These are phyloP conservation scores for Acanthosepion esculentum DNA, from an alignment of 2,888 invertebrate genomes.

Conservation along the genomic window DNA sequence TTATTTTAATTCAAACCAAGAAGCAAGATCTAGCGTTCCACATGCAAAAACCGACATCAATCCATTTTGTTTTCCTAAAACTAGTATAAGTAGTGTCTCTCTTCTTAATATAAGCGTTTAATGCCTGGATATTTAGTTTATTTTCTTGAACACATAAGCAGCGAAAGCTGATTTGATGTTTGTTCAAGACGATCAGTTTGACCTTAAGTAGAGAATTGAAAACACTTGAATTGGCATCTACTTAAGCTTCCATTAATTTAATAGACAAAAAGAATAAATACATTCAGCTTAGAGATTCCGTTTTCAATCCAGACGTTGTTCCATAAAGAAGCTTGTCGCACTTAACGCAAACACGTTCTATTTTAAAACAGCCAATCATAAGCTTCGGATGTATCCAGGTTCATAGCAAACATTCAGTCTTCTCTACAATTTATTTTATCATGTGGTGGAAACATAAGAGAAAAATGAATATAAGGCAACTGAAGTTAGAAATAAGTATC, in stretches of 20 bases:
- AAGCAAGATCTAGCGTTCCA: neutral
- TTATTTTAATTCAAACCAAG: neutral
- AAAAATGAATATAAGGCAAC: too few species aligned
- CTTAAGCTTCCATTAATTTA: neutral
- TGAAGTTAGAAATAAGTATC: too few species aligned
- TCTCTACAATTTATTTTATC: too few species aligned
- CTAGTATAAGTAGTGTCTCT: neutral
- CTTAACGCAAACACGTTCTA: too few species aligned
- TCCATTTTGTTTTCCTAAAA: neutral
- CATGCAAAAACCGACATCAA: neutral
- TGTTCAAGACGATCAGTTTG: neutral
- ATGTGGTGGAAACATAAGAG: too few species aligned
- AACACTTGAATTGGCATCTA: neutral
- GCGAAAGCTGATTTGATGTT: slow-evolving; percentile 8
- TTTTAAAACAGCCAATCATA: too few species aligned
- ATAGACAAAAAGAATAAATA: neutral
- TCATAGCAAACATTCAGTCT: too few species aligned
- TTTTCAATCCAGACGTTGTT: neutral
- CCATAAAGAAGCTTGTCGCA: neutral
- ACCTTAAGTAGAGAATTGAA: slow-evolving; percentile 2
- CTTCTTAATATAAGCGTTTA: neutral
- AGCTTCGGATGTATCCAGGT: too few species aligned
- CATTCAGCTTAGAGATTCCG: neutral
- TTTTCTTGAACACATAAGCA: neutral
- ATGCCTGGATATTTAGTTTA: neutral